Base-by-base conservation (phyloP, 2,797 vertebrate species). In the Sebastes matsubarae region DNA sequence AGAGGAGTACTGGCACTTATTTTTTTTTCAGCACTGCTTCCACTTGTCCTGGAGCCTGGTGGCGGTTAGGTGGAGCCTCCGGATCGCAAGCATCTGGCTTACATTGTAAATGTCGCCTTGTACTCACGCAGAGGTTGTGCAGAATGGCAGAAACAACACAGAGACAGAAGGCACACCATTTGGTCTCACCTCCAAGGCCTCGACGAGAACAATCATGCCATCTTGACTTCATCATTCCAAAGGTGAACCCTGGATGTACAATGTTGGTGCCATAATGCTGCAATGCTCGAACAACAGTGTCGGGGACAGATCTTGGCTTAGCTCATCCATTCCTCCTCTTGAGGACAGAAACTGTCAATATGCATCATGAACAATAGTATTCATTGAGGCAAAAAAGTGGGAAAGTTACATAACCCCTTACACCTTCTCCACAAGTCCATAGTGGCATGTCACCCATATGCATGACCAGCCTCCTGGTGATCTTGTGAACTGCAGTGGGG, bases 21-120 rank as follows among this genome's bases (percentile, higher is more conserved):
- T 20, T 52, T 52, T 50, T 52, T 52, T 52, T 4, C 46, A 52
- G 46, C 46, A 54, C 52, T 54, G 52, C 29, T 34, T 66, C 55
- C 57, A 6, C 52, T 18, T 18, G 54, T 70, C 38, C 52, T 30
- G 30, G 71, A 65, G 42, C 18, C 63, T 4, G 77, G 5, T 27
- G 57, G 55, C 20, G 2, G 42, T 46, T 46, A 46, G 42, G 14
- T 8, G 32, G 55, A 22, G 75, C 83, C 83, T 65, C 50, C 1
- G 65, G 83, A 82, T 88, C 64, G 20, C 46, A 27, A 72, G 78
- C 83, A 88, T 86, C 85, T 87, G 90, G 77, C 83, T 61, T 38
- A 36, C 65, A 75, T 82, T 75, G 72, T 57, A 79, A 55, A 60
- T 72, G 77, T 87, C 36, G 2, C 81, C 72, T 34, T 65, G 55